A percentile compares a stretch with the other conserved stretches of the same genome.
Conservation (phyloP, 1,140 invertebrate genomes). For the Drosophila ananassae region DNA sequence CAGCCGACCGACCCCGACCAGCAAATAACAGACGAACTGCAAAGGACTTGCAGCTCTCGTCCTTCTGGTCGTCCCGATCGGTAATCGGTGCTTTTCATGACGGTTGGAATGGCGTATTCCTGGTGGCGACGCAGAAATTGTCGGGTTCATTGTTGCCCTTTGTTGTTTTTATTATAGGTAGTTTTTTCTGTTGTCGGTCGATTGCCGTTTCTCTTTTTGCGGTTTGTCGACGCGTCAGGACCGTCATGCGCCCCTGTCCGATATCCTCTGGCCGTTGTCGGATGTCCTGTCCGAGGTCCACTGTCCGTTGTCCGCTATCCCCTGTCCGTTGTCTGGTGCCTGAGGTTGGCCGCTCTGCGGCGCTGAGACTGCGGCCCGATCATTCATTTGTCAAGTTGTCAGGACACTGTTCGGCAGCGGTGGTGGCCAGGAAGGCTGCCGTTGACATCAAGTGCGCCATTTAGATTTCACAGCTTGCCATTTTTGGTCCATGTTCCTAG, state of each 20-base stretch:
- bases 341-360: slow-evolving; percentile 68
- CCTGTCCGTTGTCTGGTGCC: slow-evolving; percentile 22
- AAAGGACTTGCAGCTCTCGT: slow-evolving; percentile 3
- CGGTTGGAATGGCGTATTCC: slow-evolving; percentile 30
- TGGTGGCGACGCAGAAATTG: slow-evolving; percentile 31
- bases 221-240: slow-evolving; percentile 73
- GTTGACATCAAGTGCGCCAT: slow-evolving; percentile 51
- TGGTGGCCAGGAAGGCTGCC: slow-evolving; percentile 17
- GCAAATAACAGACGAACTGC: slow-evolving; percentile 6
- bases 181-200: slow-evolving; percentile 25
- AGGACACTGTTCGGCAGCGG: slow-evolving; percentile 36
- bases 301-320: slow-evolving; percentile 1
- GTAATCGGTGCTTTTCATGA: slow-evolving; percentile 69
- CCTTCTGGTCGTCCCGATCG: slow-evolving; percentile 31
- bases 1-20: slow-evolving; percentile 11
- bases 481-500: neutral
- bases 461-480: slow-evolving; percentile 34
- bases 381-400: slow-evolving; percentile 79
- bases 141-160: slow-evolving; percentile 39
- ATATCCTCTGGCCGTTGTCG: slow-evolving; percentile 17
- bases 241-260: slow-evolving; percentile 29
- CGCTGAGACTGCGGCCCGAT: slow-evolving; percentile 58
- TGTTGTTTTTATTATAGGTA: slow-evolving; percentile 26
- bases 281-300: slow-evolving; percentile 2
- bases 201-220: slow-evolving; percentile 55